Conservation (phyloP, 2,888 invertebrate genomes). For the Drosophila neotestacea region DNA sequence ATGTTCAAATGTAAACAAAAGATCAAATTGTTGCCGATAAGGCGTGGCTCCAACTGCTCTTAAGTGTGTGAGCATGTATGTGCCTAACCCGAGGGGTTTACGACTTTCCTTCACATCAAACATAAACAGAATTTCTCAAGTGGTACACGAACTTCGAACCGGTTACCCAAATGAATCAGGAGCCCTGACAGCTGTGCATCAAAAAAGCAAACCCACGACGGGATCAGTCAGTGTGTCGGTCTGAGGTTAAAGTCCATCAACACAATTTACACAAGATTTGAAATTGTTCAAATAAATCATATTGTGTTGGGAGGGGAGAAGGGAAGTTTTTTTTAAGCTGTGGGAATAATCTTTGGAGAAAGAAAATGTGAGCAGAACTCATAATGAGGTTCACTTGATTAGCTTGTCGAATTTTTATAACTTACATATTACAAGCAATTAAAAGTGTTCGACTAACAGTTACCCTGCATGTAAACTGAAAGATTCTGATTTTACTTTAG, state of each 20-base stretch:
- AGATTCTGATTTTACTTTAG: no score
- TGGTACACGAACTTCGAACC: constrained; percentile 49
- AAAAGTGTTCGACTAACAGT: no score
- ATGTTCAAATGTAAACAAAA: constrained; percentile 63
- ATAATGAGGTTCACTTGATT: constrained; percentile 45
- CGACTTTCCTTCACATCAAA: constrained; percentile 19
- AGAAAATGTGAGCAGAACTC: constrained; percentile 26
- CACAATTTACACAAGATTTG: constrained; percentile 30
- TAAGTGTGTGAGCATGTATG: background rate
- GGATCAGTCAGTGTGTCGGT: constrained; percentile 36
- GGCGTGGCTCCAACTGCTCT: constrained; percentile 42
- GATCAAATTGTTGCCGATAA: constrained; percentile 64
- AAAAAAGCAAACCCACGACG: constrained; percentile 26
- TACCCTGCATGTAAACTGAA: no score
- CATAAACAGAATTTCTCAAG: constrained; percentile 38
- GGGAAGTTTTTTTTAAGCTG: constrained; percentile 29
- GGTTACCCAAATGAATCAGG: constrained; percentile 42
- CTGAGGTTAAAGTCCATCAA: constrained; percentile 51
- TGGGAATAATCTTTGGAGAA: constrained; percentile 31
- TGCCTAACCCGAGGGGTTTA: constrained; percentile 27
- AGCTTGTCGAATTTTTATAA: constrained; percentile 17
- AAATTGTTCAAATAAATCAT: constrained; percentile 65
- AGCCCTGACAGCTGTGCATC: constrained; percentile 56
- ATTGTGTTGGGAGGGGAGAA: constrained; percentile 13
- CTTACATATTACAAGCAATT: background rate